Evolutionary conservation across 2,113 vertebrate species (phyloP), one percentile per base, ranked within the genome.

Genomic region (Mesitornis unicolor): DNA sequence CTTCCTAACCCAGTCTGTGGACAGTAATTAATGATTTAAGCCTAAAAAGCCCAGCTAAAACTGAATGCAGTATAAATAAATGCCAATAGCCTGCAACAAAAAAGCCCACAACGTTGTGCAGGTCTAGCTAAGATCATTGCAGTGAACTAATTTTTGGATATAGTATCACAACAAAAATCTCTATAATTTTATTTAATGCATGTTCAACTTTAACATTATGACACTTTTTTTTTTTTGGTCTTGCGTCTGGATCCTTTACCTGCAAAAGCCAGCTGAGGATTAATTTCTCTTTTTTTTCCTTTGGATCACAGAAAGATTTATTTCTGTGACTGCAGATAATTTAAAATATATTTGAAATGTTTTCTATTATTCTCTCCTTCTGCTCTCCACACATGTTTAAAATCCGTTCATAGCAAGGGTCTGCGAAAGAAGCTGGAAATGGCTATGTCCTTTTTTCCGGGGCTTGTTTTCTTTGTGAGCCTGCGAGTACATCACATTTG

Each of bases 401-500:
- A 97, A 96, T 93, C 89, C 81, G 7, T 95, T 97, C 97, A 61
- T 96, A 89, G 81, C 56, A 93, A 95, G 87, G 84, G 85, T 84
- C 76, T 78, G 77, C 25, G 20, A 97, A 65, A 69, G 84, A 70
- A 94, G 53, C 65, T 94, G 81, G 71, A 93, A 89, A 75, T 8
- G 53, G 87, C 89, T 94, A 73, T 43, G 29, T 92, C 79, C 67
- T 95, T 96, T 97, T 97, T 96, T 54, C 81, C 42, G 22, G 88
- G 93, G 47, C 71, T 95, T 98, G 70, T 97, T 98, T 98, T 94
- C 96, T 98, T 96, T 97, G 95, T 97, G 88, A 98, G 90, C 75
- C 87, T 95, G 89, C 65, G 75, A 97, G 91, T 96, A 11, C 84
- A 33, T 60, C 56, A 65, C 43, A n/a, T 94, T 80, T 67, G 43